Evolutionary conservation across 2,888 invertebrate species (phyloP).

Genomic region (Athripsodes cinereus): DNA sequence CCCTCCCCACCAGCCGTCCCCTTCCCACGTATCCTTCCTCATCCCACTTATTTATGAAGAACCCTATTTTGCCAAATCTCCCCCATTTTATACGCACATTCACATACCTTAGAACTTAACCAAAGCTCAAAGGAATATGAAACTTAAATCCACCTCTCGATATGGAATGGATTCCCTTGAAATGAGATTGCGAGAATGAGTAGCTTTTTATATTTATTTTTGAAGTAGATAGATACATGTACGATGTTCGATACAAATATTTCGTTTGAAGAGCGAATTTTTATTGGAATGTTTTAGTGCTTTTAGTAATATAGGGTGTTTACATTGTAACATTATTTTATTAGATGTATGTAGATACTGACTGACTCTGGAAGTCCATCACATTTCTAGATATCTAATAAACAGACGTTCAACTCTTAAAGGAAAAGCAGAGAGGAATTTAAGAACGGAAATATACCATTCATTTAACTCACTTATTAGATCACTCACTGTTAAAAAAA

Average conservation of each 20-base stretch:
- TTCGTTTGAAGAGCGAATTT: constrained; percentile 24
- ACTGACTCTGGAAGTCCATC: no score
- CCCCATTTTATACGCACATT: constrained; percentile 6
- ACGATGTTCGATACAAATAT: background rate
- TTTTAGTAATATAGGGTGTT: background rate
- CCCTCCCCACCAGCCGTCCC: no score
- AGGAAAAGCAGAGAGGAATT: no score
- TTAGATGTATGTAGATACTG: background rate
- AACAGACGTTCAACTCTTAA: no score
- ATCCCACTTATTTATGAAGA: constrained; percentile 27
- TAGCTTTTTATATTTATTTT: constrained; percentile 1
- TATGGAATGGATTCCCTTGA: background rate
- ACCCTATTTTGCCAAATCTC: constrained; percentile 6
- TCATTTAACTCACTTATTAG: no score
- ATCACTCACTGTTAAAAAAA: no score
- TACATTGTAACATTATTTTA: background rate
- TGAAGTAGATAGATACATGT: constrained; percentile 1
- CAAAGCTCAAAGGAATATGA: background rate
- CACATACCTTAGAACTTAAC: background rate
- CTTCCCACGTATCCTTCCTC: background rate
- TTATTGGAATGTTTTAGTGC: constrained; percentile 26
- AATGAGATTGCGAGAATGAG: no score
- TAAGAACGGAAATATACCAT: no score
- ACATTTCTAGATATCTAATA: no score
- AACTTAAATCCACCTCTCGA: background rate